phyloP scores from a whole-genome alignment of 92 coral and sea anemone genomes.

The Porites divaricata region DNA sequence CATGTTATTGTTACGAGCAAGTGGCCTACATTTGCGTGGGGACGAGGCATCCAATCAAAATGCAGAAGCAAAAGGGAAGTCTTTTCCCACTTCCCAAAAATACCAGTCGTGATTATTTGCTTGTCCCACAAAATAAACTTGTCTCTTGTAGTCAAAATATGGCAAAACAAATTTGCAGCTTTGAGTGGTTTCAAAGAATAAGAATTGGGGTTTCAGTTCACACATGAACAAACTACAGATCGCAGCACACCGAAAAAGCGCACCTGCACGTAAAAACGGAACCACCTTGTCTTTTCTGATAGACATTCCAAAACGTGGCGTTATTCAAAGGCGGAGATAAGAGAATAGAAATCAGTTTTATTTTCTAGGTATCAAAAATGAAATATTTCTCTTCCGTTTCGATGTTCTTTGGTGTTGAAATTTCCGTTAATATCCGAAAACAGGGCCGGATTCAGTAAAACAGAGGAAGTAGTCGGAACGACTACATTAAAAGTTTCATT shows the following conservation, averaged over 20 bases:
- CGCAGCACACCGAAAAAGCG: neutral
- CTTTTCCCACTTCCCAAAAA: neutral
- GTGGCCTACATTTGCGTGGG: constrained; percentile 30
- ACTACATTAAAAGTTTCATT: too few species aligned
- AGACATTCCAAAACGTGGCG: neutral
- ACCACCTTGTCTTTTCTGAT: too few species aligned
- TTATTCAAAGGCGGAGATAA: neutral
- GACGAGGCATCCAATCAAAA: constrained; percentile 46
- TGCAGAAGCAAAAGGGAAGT: neutral
- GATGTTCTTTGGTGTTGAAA: too few species aligned
- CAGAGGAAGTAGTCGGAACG: too few species aligned
- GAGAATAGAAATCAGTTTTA: neutral
- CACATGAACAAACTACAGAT: neutral
- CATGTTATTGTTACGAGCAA: constrained; percentile 65
- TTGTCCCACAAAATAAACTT: neutral
- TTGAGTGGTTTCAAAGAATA: neutral
- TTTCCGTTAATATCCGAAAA: too few species aligned
- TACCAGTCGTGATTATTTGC: neutral
- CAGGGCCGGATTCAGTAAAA: too few species aligned
- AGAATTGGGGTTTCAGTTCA: neutral
- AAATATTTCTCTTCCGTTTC: neutral
- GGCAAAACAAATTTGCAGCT: neutral
- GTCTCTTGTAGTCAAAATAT: neutral
- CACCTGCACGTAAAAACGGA: constrained; percentile 1
- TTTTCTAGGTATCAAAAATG: neutral